Evolutionary conservation across 2,797 vertebrate species (phyloP).

Genomic region (Scomberomorus guttatus): DNA sequence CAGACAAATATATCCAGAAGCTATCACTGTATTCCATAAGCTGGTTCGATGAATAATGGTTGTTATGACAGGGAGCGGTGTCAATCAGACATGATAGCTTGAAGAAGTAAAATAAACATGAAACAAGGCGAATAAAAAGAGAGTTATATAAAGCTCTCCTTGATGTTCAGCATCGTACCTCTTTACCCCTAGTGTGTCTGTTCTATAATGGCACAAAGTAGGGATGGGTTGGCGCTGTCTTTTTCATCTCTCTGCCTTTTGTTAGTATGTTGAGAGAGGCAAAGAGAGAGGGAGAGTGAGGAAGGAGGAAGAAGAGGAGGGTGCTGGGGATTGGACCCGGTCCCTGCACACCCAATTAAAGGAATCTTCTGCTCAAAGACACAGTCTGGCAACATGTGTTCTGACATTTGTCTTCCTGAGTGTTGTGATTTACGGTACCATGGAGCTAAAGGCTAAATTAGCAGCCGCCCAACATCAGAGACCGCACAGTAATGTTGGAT

Average conservation of each 20-base stretch:
- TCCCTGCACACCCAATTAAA: conserved; percentile 92
- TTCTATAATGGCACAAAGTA: conserved; percentile 89
- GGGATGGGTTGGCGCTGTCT: conserved; percentile 86
- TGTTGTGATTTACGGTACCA: conserved; percentile 88
- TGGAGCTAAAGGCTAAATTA: conserved; percentile 90
- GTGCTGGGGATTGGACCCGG: conserved; percentile 87
- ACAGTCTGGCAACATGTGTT: conserved; percentile 88
- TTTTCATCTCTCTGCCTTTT: conserved; percentile 89
- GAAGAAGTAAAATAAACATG: conserved; percentile 89
- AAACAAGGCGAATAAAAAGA: conserved; percentile 86
- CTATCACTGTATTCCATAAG: conserved; percentile 85
- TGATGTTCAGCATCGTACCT: conserved; percentile 88
- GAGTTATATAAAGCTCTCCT: conserved; percentile 91
- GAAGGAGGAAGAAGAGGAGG: conserved; percentile 78
- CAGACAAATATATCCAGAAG: conserved; percentile 90
- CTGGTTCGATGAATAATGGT: conserved; percentile 88
- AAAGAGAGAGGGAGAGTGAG: conserved; percentile 72
- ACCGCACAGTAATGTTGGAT: conserved; percentile 74
- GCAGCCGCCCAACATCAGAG: conserved; percentile 84
- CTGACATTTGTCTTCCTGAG: conserved; percentile 90
- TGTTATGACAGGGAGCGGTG: conserved; percentile 88
- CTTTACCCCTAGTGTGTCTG: conserved; percentile 88
- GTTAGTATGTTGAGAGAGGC: conserved; percentile 87
- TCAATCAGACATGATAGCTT: conserved; percentile 87
- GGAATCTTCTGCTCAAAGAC: conserved; percentile 88